Base-by-base conservation (phyloP, 2,797 vertebrate species). In the Dallia pectoralis region DNA sequence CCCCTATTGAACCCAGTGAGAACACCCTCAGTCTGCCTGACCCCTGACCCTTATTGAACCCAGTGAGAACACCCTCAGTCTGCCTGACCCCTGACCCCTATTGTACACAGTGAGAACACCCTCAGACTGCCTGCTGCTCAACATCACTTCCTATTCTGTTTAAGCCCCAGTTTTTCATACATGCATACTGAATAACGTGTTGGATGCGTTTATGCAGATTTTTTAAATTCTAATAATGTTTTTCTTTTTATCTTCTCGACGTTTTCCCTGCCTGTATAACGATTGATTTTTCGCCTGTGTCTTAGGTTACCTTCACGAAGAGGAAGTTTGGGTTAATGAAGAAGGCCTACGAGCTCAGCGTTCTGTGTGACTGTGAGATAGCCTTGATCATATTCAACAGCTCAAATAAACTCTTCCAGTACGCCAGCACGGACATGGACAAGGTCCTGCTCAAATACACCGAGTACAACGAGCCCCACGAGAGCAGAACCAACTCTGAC, bases 301-400 rank as follows among this genome's bases (percentile, higher is more conserved):
- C 68, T 83, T 82, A 99, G 98, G 98, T 99, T 87, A 99, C 98
- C 83, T 99, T 99, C 90, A 99, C 98, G 53, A 99, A 99, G 93
- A 95, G 98, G 90, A 99, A 99, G 94, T 99, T 99, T 85, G 98
- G 97, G 84, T 87, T 99, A 92, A 99, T 99, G 98, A 99, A 99
- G 94, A 99, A 99, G 89, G 98, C 98, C 67, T 99, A 99, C 27
- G 98, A 99, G 89, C 93, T 99, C 87, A 99, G 98, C 84, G 98
- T 99, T 87, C 94, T 99, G 76, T 99, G 98, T 89, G 97, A 99
- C 95, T 99, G 98, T 88, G 98, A 99, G 93, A 99, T 99, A 80
- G 98, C 97, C 76, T 96, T 99, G 94, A 99, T 99, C 93, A 99
- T 99, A 93, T 99, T 99, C 94, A 99, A 99, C 96, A 98, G 98